Conservation (phyloP, 2,797 vertebrate genomes). For the Xerus rutilus region DNA sequence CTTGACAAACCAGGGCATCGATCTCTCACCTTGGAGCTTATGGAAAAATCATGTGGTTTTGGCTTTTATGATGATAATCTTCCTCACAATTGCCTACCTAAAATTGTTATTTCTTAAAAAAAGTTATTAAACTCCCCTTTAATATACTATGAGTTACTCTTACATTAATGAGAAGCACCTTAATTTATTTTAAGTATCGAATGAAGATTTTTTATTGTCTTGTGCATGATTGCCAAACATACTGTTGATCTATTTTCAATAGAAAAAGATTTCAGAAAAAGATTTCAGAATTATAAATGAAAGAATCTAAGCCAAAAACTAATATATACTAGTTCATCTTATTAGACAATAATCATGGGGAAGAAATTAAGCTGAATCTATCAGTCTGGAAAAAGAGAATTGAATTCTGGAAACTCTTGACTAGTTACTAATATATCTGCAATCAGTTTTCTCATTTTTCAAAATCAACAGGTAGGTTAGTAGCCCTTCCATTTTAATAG, state of each 20-base stretch:
- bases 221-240: not conserved
- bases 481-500: not conserved
- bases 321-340: no score
- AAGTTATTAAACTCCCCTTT: conserved; percentile 41
- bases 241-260: not conserved
- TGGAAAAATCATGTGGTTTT: no score
- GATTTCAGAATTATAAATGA: not conserved
- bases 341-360: not conserved
- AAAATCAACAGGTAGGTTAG: not conserved
- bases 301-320: not conserved
- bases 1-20: no score
- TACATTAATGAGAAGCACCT: not conserved
- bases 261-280: not conserved
- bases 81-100: no score
- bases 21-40: no score
- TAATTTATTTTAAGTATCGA: not conserved
- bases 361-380: not conserved
- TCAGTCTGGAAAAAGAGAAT: not conserved
- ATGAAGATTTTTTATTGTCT: not conserved
- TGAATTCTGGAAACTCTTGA: conserved; percentile 1
- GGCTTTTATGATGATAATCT: no score
- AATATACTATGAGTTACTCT: not conserved
- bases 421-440: not conserved
- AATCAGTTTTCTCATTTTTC: conserved; percentile 29
- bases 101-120: conserved; percentile 84